phyloP scores from a whole-genome alignment of 2,797 vertebrate genomes.

The Falco columbarius region DNA sequence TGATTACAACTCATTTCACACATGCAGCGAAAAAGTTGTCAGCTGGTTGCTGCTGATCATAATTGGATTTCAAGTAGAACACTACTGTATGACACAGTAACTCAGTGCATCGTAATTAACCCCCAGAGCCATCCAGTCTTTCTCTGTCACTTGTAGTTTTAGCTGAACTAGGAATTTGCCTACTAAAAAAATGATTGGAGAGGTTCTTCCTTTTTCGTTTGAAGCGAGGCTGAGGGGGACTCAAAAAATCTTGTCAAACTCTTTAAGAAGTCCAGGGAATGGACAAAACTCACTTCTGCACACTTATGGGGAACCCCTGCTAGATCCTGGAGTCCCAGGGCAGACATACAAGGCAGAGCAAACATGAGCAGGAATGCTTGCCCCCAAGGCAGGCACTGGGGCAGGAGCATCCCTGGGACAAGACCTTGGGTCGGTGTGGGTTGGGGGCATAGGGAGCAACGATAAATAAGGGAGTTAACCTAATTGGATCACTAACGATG shows the following conservation, averaged over 20 bases:
- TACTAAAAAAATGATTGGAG: not conserved
- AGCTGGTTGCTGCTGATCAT: not conserved
- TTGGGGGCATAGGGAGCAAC: fast-evolving
- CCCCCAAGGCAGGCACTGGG: not conserved
- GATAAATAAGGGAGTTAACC: not conserved
- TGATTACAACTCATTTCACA: not conserved
- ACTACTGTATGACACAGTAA: not conserved
- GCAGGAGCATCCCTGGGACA: not conserved
- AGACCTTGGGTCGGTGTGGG: fast-evolving
- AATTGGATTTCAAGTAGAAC: not conserved
- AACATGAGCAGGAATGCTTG: fast-evolving
- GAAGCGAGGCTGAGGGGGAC: not conserved
- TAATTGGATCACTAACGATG: not conserved
- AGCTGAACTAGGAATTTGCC: not conserved
- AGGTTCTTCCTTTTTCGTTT: not conserved
- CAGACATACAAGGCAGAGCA: not conserved
- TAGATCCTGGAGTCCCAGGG: not conserved
- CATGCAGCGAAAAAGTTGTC: not conserved
- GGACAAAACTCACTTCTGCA: not conserved
- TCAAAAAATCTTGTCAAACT: not conserved
- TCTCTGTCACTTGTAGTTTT: not conserved
- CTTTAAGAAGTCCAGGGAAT: not conserved
- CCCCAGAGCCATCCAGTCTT: not conserved
- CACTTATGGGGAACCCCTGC: not conserved
- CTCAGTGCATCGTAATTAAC: not conserved